phyloP scores from a whole-genome alignment of 2,113 vertebrate species.

The Craseonycteris thonglongyai region DNA sequence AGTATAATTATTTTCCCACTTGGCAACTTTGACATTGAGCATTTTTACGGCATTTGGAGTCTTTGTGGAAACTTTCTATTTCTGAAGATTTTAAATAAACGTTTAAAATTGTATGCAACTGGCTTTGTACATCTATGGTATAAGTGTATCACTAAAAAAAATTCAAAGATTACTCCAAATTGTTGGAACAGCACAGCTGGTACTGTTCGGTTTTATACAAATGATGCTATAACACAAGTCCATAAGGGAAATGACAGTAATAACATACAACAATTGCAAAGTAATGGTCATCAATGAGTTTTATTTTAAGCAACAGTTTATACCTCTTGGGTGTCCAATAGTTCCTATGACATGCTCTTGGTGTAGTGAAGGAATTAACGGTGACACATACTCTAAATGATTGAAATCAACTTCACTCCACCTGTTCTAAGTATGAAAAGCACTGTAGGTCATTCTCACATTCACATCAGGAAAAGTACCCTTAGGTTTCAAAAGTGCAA shows the following conservation, averaged over 20 bases:
- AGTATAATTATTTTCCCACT: background rate
- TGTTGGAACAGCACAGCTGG: background rate
- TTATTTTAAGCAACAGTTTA: background rate
- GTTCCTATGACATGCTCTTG: background rate
- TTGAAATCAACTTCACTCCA: background rate
- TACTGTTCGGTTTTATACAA: background rate
- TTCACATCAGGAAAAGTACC: background rate
- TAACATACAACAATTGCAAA: background rate
- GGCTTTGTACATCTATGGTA: background rate
- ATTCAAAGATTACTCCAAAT: background rate
- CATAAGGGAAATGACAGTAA: background rate
- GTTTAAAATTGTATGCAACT: background rate
- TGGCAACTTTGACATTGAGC: background rate
- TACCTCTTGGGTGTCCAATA: background rate
- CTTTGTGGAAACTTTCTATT: background rate
- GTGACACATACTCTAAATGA: background rate
- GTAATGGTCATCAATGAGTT: background rate
- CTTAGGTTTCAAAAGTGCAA: background rate
- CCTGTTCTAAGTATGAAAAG: background rate
- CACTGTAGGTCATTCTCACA: background rate
- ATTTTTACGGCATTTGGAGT: background rate
- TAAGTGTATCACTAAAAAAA: background rate
- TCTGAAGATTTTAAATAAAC: constrained; percentile 8
- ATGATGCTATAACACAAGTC: background rate
- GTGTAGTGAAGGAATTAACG: background rate